Evolutionary conservation across 1,140 invertebrate species (phyloP).

Genomic region (Theocolax elegans): DNA sequence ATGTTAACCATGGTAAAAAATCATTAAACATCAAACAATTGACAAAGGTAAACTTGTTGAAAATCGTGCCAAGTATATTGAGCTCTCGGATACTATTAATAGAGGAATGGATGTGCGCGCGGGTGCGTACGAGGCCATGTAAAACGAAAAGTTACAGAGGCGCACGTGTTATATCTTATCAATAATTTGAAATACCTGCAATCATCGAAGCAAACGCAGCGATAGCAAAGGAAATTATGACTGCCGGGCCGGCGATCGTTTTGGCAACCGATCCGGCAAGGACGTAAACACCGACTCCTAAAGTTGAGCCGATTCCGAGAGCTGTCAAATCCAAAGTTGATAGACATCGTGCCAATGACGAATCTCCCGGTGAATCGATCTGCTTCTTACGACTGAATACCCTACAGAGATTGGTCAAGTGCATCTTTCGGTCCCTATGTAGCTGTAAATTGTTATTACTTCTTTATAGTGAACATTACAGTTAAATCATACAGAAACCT

Average conservation of each 20-base stretch:
- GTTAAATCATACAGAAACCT: no score
- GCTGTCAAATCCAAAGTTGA: conserved; percentile 81
- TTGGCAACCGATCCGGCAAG: conserved; percentile 86
- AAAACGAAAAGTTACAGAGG: no score
- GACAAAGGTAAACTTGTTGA: no score
- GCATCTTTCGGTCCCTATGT: conserved; percentile 28
- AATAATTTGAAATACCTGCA: no score
- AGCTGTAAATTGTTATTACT: conserved; percentile 19
- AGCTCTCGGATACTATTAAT: no score
- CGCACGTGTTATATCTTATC: no score
- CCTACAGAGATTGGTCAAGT: conserved; percentile 31
- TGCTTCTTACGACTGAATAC: conserved; percentile 54
- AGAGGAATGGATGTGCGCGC: no score
- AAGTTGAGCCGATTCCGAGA: conserved; percentile 84
- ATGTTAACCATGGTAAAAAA: no score
- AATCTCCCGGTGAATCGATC: conserved; percentile 44
- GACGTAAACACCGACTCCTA: conserved; percentile 91
- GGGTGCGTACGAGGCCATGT: no score
- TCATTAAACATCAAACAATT: no score
- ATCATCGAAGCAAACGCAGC: conserved; percentile 87
- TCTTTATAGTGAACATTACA: no score
- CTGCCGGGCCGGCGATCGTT: conserved; percentile 82
- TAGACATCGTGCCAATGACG: conserved; percentile 73
- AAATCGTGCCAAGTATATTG: no score
- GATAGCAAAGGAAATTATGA: conserved; percentile 84